These are phyloP conservation scores for Pseudopleuronectes americanus DNA, from an alignment of 2,797 vertebrate genomes.

Conservation along the genomic window DNA sequence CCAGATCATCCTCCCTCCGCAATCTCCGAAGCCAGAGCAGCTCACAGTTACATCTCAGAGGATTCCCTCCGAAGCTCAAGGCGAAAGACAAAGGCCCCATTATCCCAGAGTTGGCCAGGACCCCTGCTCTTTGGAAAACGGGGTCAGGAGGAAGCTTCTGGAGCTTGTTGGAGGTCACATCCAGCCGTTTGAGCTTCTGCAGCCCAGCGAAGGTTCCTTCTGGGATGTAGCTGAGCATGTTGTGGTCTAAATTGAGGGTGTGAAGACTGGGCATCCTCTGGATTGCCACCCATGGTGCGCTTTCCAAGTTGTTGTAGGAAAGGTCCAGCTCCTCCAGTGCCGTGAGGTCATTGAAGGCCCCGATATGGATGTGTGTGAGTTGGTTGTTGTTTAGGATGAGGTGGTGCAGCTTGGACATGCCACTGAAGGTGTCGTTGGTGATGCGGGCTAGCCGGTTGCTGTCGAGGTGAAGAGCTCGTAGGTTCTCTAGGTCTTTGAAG, in stretches of 20 bases:
- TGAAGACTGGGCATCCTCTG: conserved; percentile 97
- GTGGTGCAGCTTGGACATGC: conserved; percentile 98
- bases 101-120: conserved; percentile 94
- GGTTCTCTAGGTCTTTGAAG: conserved; percentile 95
- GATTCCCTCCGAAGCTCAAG: conserved; percentile 96
- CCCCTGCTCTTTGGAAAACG: conserved; percentile 95
- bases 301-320: conserved; percentile 97
- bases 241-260: conserved; percentile 97
- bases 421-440: conserved; percentile 97
- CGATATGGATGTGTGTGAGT: conserved; percentile 93
- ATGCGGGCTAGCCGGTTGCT: conserved; percentile 96
- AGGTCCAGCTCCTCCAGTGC: conserved; percentile 97
- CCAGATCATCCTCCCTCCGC: conserved; percentile 93
- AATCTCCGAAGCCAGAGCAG: conserved; percentile 94
- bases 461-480: conserved; percentile 96
- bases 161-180: conserved; percentile 98
- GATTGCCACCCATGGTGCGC: conserved; percentile 96
- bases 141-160: conserved; percentile 98
- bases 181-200: conserved; percentile 97
- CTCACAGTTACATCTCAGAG: conserved; percentile 97
- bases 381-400: conserved; percentile 99
- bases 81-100: conserved; percentile 92
- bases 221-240: conserved; percentile 98
- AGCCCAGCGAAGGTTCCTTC: conserved; percentile 97
- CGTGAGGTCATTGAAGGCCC: conserved; percentile 95